These are phyloP conservation scores for Pocillopora damicornis DNA, from an alignment of 64 coral and sea anemone genomes.

Conservation along the genomic window DNA sequence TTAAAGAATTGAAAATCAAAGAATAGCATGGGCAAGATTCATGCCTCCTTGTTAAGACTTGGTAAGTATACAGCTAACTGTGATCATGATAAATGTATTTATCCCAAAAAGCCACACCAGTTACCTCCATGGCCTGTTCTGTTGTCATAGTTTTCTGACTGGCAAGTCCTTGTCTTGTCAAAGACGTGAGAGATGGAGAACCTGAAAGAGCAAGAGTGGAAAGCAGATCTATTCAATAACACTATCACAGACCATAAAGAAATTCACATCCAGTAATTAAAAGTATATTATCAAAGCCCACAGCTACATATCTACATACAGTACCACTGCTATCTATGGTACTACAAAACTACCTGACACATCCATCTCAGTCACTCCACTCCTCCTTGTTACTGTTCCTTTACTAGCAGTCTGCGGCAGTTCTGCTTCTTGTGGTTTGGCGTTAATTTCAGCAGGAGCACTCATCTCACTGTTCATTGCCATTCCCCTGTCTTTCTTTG, in stretches of 20 bases:
- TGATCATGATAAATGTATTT: neutral
- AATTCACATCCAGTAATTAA: no score
- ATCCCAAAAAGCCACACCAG: no score
- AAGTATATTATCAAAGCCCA: no score
- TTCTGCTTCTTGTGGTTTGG: neutral
- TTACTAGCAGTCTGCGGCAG: neutral
- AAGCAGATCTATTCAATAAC: no score
- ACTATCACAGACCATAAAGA: no score
- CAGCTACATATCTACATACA: neutral
- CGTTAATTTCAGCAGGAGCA: neutral
- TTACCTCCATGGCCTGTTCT: constrained; percentile 56
- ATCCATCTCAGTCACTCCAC: constrained; percentile 21
- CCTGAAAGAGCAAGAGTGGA: neutral
- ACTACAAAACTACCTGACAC: neutral
- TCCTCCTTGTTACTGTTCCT: constrained; percentile 5
- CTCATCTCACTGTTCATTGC: constrained; percentile 4
- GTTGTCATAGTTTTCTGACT: constrained; percentile 33
- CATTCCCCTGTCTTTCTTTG: neutral
- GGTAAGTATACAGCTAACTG: neutral
- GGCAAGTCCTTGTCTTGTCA: neutral
- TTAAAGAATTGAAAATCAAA: no score
- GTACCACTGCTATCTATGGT: neutral
- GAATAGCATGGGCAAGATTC: no score
- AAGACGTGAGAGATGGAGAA: constrained; percentile 20
- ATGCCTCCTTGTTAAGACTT: no score